Percentiles rank a stretch among this genome's conserved stretches.
phyloP scores from a whole-genome alignment of 2,797 vertebrate species.

The Agapornis canus region DNA sequence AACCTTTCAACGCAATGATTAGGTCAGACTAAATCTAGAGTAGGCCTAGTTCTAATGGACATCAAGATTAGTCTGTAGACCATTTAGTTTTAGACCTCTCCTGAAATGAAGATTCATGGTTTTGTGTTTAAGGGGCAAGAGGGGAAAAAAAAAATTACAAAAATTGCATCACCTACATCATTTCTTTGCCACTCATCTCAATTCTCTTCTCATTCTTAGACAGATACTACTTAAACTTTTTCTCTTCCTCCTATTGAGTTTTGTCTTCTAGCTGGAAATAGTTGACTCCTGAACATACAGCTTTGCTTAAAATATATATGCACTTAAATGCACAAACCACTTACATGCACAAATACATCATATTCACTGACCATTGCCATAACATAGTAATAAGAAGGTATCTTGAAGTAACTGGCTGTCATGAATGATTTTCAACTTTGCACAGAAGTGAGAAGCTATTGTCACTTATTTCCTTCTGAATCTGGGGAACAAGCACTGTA shows the following conservation, averaged over 20 bases:
- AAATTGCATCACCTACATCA: background rate
- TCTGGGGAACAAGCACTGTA: background rate
- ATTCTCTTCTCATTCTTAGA: background rate
- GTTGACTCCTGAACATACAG: background rate
- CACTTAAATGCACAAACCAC: background rate
- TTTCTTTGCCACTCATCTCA: background rate
- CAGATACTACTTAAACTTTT: background rate
- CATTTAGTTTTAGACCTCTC: background rate
- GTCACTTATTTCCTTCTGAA: background rate
- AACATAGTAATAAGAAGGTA: background rate
- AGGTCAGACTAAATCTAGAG: background rate
- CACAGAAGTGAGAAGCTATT: background rate
- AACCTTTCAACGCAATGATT: background rate
- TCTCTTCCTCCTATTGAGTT: background rate
- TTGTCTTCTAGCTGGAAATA: background rate
- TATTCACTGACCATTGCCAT: background rate
- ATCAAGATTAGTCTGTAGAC: background rate
- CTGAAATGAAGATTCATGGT: background rate
- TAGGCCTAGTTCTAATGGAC: background rate
- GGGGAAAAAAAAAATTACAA: background rate
- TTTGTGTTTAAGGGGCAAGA: background rate
- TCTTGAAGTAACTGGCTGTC: background rate
- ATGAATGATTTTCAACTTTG: background rate
- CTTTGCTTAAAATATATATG: background rate
- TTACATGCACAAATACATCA: background rate